These are phyloP conservation scores for Ametastegia equiseti DNA, from an alignment of 2,888 invertebrate species.

Conservation along the genomic window DNA sequence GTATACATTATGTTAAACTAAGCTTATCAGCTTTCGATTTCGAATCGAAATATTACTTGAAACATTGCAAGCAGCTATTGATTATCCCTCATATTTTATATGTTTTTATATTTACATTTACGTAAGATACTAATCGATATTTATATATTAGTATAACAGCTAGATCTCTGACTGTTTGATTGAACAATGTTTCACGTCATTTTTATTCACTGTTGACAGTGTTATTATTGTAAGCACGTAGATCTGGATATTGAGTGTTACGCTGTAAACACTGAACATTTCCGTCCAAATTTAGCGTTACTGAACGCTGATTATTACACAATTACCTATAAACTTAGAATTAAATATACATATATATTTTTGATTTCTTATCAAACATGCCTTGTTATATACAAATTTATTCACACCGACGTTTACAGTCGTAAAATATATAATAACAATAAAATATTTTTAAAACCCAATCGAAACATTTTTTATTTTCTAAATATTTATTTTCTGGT, in stretches of 20 bases:
- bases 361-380: neutral
- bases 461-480: neutral
- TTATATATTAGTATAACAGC: conserved; percentile 15
- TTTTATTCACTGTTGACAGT: neutral
- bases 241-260: conserved; percentile 1
- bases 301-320: neutral
- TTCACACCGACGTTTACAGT: neutral
- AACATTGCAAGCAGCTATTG: neutral
- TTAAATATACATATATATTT: neutral
- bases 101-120: conserved; percentile 19
- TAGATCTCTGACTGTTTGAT: neutral
- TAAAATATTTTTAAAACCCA: conserved; percentile 4
- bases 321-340: neutral
- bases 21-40: neutral
- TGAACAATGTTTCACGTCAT: neutral
- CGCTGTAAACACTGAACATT: conserved; percentile 8
- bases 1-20: neutral
- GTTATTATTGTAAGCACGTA: neutral
- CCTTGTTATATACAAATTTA: neutral
- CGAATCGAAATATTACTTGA: neutral
- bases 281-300: conserved; percentile 43
- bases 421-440: conserved; percentile 7
- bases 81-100: conserved; percentile 10
- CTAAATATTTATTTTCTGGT: neutral
- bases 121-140: conserved; percentile 23